Percentiles rank a stretch among this genome's conserved stretches.
phyloP scores from a whole-genome alignment of 2,888 invertebrate genomes.

The Phorcus lineatus region DNA sequence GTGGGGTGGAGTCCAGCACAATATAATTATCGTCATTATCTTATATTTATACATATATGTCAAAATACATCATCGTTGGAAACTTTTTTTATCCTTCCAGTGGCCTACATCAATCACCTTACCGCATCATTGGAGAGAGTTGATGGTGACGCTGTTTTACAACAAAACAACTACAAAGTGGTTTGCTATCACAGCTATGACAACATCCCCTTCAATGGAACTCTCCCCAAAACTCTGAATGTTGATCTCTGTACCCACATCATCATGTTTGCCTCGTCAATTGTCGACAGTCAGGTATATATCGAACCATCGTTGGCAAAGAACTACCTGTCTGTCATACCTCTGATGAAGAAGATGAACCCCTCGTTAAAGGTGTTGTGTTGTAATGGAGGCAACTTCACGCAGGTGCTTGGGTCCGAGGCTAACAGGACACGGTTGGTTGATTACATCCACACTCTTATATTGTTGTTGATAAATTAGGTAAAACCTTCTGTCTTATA shows the following conservation, averaged over 20 bases:
- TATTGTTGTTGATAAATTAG: too few species aligned
- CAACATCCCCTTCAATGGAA: slow-evolving; percentile 35
- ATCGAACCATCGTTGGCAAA: slow-evolving; percentile 38
- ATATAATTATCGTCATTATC: too few species aligned
- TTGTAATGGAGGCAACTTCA: slow-evolving; percentile 42
- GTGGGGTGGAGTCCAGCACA: too few species aligned
- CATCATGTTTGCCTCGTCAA: slow-evolving; percentile 32
- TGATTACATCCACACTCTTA: too few species aligned
- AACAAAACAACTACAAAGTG: too few species aligned
- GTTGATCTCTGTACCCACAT: slow-evolving; percentile 49
- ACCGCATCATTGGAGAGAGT: too few species aligned
- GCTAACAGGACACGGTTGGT: slow-evolving; percentile 43
- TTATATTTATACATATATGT: too few species aligned
- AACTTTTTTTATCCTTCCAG: too few species aligned
- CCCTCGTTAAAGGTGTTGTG: slow-evolving; percentile 43
- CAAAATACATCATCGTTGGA: too few species aligned
- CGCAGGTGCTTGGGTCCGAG: slow-evolving; percentile 31
- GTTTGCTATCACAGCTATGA: slow-evolving; percentile 26
- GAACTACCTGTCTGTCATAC: slow-evolving; percentile 20
- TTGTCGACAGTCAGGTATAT: slow-evolving; percentile 1
- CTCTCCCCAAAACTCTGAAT: slow-evolving; percentile 45
- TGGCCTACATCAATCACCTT: too few species aligned
- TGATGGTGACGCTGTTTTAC: too few species aligned
- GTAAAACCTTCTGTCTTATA: too few species aligned
- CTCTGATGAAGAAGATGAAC: slow-evolving; percentile 41